These are phyloP conservation scores for Chrysolina americana DNA, from an alignment of 2,888 invertebrate genomes.

Conservation along the genomic window DNA sequence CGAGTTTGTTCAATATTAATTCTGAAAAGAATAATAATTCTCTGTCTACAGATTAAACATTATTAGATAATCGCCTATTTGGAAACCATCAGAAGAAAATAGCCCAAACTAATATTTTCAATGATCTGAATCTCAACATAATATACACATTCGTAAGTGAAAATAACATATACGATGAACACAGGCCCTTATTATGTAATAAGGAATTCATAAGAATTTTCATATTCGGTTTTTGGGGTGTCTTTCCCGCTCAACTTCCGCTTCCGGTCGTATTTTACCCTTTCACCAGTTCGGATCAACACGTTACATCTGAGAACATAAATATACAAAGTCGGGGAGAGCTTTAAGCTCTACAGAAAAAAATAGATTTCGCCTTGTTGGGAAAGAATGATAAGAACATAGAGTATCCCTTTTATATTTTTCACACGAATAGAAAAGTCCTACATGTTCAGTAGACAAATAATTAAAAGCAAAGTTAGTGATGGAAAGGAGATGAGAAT, in stretches of 20 bases:
- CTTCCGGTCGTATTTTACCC: constrained; percentile 65
- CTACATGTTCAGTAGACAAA: no score
- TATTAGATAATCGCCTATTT: no score
- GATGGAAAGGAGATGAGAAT: no score
- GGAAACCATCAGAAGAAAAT: no score
- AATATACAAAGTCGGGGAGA: constrained; percentile 46
- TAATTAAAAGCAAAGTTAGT: no score
- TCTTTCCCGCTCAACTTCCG: constrained; percentile 60
- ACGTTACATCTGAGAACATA: constrained; percentile 58
- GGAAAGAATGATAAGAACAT: constrained; percentile 5
- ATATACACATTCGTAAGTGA: background rate
- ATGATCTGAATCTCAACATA: background rate
- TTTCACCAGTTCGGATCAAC: constrained; percentile 62
- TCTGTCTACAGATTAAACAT: no score
- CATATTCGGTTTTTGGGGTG: constrained; percentile 51
- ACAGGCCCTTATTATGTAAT: constrained; percentile 36
- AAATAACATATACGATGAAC: constrained; percentile 29
- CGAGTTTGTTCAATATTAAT: no score
- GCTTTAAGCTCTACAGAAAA: constrained; percentile 22
- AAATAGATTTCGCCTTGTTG: constrained; percentile 1
- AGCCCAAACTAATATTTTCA: background rate
- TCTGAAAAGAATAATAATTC: no score
- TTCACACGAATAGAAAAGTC: no score
- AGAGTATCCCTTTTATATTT: background rate
- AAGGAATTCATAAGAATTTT: constrained; percentile 52